phyloP scores from a whole-genome alignment of 2,113 vertebrate genomes.

The Bubo scandiacus region DNA sequence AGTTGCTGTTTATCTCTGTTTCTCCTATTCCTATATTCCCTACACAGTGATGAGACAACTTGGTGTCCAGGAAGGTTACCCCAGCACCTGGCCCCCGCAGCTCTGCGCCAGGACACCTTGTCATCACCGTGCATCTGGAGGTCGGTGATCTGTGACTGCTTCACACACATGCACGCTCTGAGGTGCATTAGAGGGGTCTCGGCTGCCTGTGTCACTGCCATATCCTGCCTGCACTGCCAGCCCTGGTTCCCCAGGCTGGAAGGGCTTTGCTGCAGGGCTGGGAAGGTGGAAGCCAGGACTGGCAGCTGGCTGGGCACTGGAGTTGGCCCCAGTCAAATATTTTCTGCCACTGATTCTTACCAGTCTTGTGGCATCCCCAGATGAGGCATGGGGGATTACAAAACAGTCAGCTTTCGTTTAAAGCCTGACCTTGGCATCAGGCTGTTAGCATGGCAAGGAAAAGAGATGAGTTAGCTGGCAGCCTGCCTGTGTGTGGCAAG shows the following conservation, averaged over 20 bases:
- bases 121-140: not conserved
- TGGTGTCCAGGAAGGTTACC: not conserved
- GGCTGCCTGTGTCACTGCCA: not conserved
- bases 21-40: not conserved
- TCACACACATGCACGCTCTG: fast-evolving
- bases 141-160: not conserved
- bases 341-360: not conserved
- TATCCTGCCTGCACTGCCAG: not conserved
- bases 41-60: not conserved
- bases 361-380: constrained; percentile 19
- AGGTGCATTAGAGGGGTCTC: not conserved
- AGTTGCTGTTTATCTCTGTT: not conserved
- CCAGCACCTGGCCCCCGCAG: not conserved
- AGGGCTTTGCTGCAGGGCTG: not conserved
- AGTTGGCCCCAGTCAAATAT: not conserved
- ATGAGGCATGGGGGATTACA: constrained; percentile 14
- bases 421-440: constrained; percentile 55
- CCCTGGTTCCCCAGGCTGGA: not conserved
- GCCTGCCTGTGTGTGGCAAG: not conserved
- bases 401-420: constrained; percentile 23
- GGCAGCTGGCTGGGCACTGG: not conserved
- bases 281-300: not conserved
- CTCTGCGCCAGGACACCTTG: not conserved
- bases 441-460: constrained; percentile 21
- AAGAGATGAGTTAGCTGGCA: constrained; percentile 45